phyloP scores from a whole-genome alignment of 2,113 vertebrate genomes.

The Turdus rufiventris region DNA sequence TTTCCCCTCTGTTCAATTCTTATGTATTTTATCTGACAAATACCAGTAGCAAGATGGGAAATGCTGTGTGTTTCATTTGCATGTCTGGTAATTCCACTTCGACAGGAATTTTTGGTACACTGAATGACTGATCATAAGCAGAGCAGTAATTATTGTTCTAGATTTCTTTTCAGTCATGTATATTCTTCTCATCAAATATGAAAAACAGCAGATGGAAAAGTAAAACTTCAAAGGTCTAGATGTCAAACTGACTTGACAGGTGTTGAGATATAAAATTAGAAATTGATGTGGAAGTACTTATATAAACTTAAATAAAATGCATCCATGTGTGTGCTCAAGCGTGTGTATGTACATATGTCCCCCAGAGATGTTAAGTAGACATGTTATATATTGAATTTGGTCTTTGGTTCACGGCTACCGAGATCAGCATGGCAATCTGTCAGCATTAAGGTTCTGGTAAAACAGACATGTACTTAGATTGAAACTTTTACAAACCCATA shows the following conservation, averaged over 20 bases:
- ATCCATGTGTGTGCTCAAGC: not conserved
- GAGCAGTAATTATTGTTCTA: not conserved
- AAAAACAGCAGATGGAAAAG: not conserved
- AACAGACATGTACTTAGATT: not conserved
- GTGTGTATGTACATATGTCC: fast-evolving
- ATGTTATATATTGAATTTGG: not conserved
- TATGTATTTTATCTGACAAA: slow-evolving; percentile 5
- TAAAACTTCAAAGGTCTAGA: not conserved
- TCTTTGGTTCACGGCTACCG: not conserved
- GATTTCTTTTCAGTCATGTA: not conserved
- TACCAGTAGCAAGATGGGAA: not conserved
- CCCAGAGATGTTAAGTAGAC: not conserved
- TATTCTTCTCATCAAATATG: not conserved
- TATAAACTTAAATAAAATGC: not conserved
- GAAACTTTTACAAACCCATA: not conserved
- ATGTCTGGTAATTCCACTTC: slow-evolving; percentile 13
- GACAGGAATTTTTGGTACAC: not conserved
- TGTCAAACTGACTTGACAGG: not conserved
- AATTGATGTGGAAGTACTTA: not conserved
- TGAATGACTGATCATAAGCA: not conserved
- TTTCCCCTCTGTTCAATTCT: not conserved
- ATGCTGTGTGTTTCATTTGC: slow-evolving; percentile 1
- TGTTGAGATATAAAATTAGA: not conserved
- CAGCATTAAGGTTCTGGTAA: not conserved
- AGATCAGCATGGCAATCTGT: not conserved